These are phyloP conservation scores for Alethe diademata DNA, from an alignment of 2,113 vertebrate species.

Conservation along the genomic window DNA sequence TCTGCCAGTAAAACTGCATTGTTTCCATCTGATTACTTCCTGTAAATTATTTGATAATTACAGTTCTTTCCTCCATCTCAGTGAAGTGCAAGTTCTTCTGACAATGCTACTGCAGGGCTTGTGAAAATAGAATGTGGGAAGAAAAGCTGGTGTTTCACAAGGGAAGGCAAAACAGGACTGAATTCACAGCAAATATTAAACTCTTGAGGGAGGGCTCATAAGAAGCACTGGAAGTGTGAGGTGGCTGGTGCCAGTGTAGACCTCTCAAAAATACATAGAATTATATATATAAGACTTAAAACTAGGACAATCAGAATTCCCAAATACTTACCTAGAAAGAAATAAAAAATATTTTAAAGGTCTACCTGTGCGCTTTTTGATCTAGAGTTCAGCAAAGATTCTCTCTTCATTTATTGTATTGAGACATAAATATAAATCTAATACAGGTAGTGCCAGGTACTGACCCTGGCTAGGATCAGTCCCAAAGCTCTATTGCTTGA, in stretches of 20 bases:
- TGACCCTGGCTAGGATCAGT: neutral
- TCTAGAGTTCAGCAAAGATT: neutral
- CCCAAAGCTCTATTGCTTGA: neutral
- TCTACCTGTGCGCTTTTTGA: neutral
- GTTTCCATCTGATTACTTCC: neutral
- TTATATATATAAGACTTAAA: neutral
- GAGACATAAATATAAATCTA: neutral
- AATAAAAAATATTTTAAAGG: fast-evolving
- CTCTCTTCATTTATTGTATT: neutral
- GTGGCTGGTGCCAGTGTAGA: neutral
- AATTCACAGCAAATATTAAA: neutral
- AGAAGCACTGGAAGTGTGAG: neutral
- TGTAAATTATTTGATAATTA: neutral
- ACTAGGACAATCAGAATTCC: neutral
- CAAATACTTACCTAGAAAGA: neutral
- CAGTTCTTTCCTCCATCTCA: neutral
- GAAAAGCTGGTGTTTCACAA: neutral
- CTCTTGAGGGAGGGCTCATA: neutral
- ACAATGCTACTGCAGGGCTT: neutral
- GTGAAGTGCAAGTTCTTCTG: neutral
- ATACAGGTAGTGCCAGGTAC: fast-evolving
- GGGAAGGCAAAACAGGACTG: neutral
- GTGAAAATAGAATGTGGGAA: neutral
- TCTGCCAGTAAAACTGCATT: neutral
- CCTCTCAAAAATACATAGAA: neutral